phyloP scores from a whole-genome alignment of 92 coral and sea anemone species.

The Porites evermanni region DNA sequence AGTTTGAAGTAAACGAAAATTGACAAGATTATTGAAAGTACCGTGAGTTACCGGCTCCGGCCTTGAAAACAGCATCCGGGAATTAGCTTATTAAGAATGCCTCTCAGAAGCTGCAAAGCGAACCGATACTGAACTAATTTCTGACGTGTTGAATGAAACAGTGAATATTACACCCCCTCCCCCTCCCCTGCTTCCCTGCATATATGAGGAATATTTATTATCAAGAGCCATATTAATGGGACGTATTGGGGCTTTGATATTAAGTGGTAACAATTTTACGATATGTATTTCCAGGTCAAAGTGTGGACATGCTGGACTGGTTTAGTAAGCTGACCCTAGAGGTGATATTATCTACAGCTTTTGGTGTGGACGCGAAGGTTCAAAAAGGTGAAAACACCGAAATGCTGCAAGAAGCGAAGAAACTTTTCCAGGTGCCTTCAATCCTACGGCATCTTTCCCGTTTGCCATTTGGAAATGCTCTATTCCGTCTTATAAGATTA shows the following conservation, averaged over 20 bases:
- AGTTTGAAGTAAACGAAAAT: no score
- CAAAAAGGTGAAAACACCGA: slow-evolving; percentile 52
- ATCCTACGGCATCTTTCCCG: slow-evolving; percentile 15
- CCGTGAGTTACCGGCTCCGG: no score
- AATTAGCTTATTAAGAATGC: no score
- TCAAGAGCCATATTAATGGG: background rate
- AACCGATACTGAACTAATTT: no score
- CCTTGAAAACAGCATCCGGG: no score
- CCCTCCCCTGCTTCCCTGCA: no score
- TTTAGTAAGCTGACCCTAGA: slow-evolving; percentile 60
- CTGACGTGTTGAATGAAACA: no score
- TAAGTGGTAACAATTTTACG: background rate
- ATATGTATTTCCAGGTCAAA: background rate
- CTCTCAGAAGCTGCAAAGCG: no score
- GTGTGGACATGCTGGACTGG: slow-evolving; percentile 65
- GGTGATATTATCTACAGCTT: slow-evolving; percentile 39
- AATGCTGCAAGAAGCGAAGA: slow-evolving; percentile 28
- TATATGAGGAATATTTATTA: no score
- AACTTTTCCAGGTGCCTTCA: slow-evolving; percentile 29
- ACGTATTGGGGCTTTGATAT: background rate
- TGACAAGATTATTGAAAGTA: no score
- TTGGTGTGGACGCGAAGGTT: slow-evolving; percentile 26
- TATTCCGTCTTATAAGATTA: background rate
- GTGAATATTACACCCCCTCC: no score
- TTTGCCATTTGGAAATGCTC: slow-evolving; percentile 16